These are phyloP conservation scores for Holothuria leucospilota DNA, from an alignment of 53 echinoderm and acorn worm genomes.

Conservation along the genomic window DNA sequence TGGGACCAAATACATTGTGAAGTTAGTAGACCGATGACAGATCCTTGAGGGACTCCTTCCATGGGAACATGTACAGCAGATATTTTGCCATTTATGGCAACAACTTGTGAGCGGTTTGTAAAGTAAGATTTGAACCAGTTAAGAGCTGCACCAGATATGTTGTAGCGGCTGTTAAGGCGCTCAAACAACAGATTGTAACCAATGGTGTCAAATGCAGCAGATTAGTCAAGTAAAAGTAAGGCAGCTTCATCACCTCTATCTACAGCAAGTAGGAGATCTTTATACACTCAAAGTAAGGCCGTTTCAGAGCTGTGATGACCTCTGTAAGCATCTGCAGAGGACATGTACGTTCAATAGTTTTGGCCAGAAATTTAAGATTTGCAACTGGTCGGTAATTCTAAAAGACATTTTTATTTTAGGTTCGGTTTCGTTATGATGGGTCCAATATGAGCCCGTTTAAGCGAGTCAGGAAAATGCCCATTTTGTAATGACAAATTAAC, in stretches of 20 bases:
- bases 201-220: no score
- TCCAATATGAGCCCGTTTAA: not conserved
- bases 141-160: conserved; percentile 3
- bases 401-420: not conserved
- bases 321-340: conserved; percentile 1
- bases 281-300: no score
- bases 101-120: not conserved
- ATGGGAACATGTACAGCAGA: no score
- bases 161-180: not conserved
- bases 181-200: not conserved
- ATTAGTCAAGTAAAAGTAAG: no score
- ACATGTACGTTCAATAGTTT: conserved; percentile 41
- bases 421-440: not conserved
- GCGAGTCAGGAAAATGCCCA: not conserved
- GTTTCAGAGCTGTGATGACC: conserved; percentile 36
- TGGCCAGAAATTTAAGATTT: no score
- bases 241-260: no score
- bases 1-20: not conserved
- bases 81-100: not conserved
- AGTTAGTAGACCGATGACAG: no score
- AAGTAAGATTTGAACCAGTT: no score
- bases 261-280: no score
- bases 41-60: no score
- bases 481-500: not conserved
- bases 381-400: conserved; percentile 5